A percentile compares a stretch with the other conserved stretches of the same genome.
Evolutionary conservation across 2,113 vertebrate genomes (phyloP).

Genomic region (Tretioscincus oriximinensis): DNA sequence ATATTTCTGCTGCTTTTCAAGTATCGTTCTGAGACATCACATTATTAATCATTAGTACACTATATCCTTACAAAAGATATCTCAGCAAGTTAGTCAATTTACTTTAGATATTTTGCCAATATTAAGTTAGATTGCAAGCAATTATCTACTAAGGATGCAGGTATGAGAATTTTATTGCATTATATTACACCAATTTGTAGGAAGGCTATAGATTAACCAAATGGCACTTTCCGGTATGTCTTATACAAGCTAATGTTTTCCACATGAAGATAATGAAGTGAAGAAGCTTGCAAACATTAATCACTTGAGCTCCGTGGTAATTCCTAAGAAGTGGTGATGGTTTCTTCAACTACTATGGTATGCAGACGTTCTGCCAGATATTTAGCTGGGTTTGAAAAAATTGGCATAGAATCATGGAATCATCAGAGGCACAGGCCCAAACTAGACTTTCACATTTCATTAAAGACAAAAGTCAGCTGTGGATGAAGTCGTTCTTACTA

Average conservation of each 20-base stretch:
- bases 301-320: slow-evolving; percentile 41
- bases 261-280: not conserved
- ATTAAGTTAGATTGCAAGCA: slow-evolving; percentile 9
- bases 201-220: not conserved
- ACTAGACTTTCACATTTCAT: slow-evolving; percentile 37
- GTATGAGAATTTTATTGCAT: not conserved
- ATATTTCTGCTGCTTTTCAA: not conserved
- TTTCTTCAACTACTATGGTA: slow-evolving; percentile 59
- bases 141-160: not conserved
- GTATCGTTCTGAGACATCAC: not conserved
- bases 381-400: slow-evolving; percentile 52
- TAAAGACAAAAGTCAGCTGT: slow-evolving; percentile 59
- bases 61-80: not conserved
- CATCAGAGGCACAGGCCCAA: slow-evolving; percentile 46
- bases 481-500: slow-evolving; percentile 61
- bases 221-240: not conserved
- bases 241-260: slow-evolving; percentile 7
- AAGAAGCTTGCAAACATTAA: slow-evolving; percentile 35
- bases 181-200: not conserved
- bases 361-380: slow-evolving; percentile 45
- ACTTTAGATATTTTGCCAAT: slow-evolving; percentile 17
- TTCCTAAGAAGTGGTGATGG: slow-evolving; percentile 45
- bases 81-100: not conserved
- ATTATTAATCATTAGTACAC: not conserved
- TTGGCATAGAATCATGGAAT: slow-evolving; percentile 35